A percentile compares a stretch with the other conserved stretches of the same genome.
These are phyloP conservation scores for Hylaea fasciaria DNA, from an alignment of 2,888 invertebrate species.

Conservation along the genomic window DNA sequence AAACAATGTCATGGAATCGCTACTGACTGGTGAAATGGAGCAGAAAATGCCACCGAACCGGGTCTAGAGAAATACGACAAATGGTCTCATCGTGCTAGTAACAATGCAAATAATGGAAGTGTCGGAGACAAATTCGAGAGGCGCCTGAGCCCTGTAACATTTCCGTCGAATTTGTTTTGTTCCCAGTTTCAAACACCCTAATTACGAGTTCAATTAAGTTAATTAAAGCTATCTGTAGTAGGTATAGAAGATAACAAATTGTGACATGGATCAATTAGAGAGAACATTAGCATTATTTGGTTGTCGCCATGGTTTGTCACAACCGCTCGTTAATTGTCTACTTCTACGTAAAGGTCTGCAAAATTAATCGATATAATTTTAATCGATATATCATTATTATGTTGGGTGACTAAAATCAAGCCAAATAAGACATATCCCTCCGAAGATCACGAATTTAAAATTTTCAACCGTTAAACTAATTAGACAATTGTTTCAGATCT, in stretches of 20 bases:
- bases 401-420: neutral
- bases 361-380: constrained; percentile 3
- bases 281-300: constrained; percentile 9
- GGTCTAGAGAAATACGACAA: constrained; percentile 8
- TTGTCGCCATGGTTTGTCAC: neutral
- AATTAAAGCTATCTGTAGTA: constrained; percentile 41
- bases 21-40: constrained; percentile 40
- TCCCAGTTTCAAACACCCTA: constrained; percentile 32
- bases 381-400: neutral
- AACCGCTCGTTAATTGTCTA: constrained; percentile 3
- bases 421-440: constrained; percentile 23
- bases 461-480: constrained; percentile 45
- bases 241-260: constrained; percentile 32
- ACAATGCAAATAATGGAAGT: constrained; percentile 6
- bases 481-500: constrained; percentile 67
- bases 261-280: constrained; percentile 30
- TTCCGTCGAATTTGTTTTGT: constrained; percentile 27
- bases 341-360: constrained; percentile 11
- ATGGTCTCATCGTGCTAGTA: neutral
- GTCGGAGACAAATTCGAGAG: constrained; percentile 13
- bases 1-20: constrained; percentile 71
- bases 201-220: constrained; percentile 33
- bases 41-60: constrained; percentile 16
- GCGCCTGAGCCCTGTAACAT: constrained; percentile 26
- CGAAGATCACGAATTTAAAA: constrained; percentile 30